Base-by-base conservation (phyloP, 2,888 invertebrate genomes). In the Exephanes ischioxanthus region DNA sequence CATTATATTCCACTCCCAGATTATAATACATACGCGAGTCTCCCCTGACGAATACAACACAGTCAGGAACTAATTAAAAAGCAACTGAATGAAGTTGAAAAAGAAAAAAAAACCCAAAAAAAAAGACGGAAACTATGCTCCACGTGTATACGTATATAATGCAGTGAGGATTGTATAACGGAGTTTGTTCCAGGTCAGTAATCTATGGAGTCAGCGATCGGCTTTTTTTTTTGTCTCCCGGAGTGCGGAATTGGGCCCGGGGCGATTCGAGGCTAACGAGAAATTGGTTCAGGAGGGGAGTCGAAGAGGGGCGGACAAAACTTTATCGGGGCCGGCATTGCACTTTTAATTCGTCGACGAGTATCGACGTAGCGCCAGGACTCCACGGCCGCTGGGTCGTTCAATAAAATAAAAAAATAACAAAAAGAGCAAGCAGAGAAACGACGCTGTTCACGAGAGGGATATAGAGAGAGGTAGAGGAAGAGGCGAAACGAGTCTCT, bases 341-440 rank as follows among this genome's bases (percentile, higher is more conserved):
- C 80, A 81, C 75, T 81, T 81, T 80, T 81, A 81, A 81, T 81
- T 81, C 80, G 68, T 75, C 80, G 73, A 68, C 73, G 80, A 51
- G 22, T 73, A 55, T 61, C 53, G 67, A 63, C 33, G 16, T 33
- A 30, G 61, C 61, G 30, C 61, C 30, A 63, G 33, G 58, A 68
- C 48, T 48, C 33, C 11, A 26, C 53, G 53, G n/a, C 53, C 58
- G 22, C 55, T 5, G 79, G 58, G 58, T 67, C 66, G 80, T 11
- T 61, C 48, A 16, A 41, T 45, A 45, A n/a, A 73, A 67, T 41
- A 45, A 53, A 72, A 66, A 72, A 45, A 72, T 55, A 72, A 73
- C 53, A 26, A 67, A 80, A 63, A 66, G 30, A 67, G 7, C 22
- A 33, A 67, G 53, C 26, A 45, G 61, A 75, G 53, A 55, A 82